Conservation (phyloP, 2,113 vertebrate genomes). For the Pantherophis guttatus region DNA sequence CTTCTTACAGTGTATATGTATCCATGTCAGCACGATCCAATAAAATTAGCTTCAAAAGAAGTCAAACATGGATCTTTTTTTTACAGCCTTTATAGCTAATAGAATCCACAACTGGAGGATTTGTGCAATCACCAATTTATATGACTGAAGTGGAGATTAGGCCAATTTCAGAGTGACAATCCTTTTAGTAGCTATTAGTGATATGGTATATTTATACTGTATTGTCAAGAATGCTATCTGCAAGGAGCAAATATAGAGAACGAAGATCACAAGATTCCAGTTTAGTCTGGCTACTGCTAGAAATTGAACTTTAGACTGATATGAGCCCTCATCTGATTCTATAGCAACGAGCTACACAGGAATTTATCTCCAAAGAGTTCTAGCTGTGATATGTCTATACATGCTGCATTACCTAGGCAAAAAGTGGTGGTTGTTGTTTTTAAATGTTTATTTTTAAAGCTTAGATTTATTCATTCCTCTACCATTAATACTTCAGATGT, state of each 20-base stretch:
- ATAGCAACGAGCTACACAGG: not conserved
- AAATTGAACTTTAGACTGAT: not conserved
- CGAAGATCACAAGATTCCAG: not conserved
- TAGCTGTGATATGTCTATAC: not conserved
- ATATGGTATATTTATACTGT: not conserved
- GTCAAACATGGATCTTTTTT: not conserved
- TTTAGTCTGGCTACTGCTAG: not conserved
- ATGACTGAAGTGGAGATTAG: not conserved
- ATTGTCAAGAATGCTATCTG: not conserved
- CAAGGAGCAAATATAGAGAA: not conserved
- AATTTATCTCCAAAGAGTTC: not conserved
- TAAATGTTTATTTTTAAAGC: not conserved
- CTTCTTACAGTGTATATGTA: not conserved
- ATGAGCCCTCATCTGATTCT: not conserved
- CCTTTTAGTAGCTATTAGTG: not conserved
- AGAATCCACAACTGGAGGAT: not conserved
- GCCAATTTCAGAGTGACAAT: not conserved
- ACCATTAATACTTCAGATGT: not conserved
- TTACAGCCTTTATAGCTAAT: not conserved
- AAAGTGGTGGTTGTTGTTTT: not conserved
- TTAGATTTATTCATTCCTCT: not conserved
- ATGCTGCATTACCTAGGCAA: not conserved
- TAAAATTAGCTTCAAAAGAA: not conserved
- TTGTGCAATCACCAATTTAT: not conserved
- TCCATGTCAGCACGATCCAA: not conserved